Percentiles rank a stretch among this genome's conserved stretches.
Evolutionary conservation across 1,140 invertebrate genomes (phyloP).

Genomic region (Eulimnadia texana): DNA sequence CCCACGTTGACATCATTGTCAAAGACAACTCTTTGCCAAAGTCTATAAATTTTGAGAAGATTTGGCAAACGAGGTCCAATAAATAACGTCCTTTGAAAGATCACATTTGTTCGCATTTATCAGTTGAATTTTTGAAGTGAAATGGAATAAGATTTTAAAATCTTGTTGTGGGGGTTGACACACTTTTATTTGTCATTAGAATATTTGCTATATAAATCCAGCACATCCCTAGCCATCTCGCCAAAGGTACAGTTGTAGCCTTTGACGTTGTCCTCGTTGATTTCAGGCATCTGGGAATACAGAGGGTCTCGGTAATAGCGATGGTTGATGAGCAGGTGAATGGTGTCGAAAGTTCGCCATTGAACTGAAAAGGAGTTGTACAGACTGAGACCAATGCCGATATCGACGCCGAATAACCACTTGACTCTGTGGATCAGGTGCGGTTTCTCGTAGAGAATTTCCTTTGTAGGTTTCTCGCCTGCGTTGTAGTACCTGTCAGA

Average conservation of each 20-base stretch:
- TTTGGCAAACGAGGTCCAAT: no score
- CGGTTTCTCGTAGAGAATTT: conserved; percentile 22
- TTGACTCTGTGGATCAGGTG: conserved; percentile 25
- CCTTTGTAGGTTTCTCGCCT: conserved; percentile 24
- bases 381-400: conserved; percentile 19
- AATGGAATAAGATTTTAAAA: no score
- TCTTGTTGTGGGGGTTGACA: no score
- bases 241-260: conserved; percentile 26
- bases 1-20: not conserved
- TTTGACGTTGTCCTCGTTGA: conserved; percentile 26
- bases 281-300: conserved; percentile 17
- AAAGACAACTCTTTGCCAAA: no score
- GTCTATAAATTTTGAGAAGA: no score
- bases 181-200: no score
- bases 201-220: no score
- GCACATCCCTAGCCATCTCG: conserved; percentile 24
- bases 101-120: no score
- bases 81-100: no score
- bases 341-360: conserved; percentile 22
- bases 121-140: no score
- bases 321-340: conserved; percentile 25
- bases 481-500: conserved; percentile 26
- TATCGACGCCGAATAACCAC: conserved; percentile 24
- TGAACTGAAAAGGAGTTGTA: conserved; percentile 19
- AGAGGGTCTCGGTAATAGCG: conserved; percentile 21